A percentile compares a stretch with the other conserved stretches of the same genome.
Conservation (phyloP, 2,888 invertebrate species). For the Eristalinus sepulchralis region DNA sequence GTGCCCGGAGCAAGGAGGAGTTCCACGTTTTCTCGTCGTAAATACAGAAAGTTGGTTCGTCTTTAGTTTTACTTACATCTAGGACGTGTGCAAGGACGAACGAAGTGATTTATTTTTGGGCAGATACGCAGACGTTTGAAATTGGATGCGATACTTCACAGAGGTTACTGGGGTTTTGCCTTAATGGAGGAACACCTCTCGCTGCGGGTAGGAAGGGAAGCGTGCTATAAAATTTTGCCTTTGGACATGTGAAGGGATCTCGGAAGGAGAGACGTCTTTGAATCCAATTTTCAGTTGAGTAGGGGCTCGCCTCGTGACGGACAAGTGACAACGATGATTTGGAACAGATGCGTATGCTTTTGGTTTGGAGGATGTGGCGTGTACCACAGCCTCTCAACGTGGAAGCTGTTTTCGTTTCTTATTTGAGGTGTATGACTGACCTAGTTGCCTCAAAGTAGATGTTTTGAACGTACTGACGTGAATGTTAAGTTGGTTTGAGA, state of each 20-base stretch:
- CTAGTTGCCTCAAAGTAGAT: too few species aligned
- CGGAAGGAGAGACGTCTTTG: background rate
- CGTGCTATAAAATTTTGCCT: background rate
- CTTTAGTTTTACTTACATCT: slow-evolving; percentile 28
- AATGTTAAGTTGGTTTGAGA: too few species aligned
- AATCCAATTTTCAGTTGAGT: background rate
- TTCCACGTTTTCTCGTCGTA: background rate
- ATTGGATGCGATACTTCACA: background rate
- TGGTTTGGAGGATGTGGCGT: background rate
- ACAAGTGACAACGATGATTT: background rate
- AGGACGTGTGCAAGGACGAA: background rate
- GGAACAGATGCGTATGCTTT: background rate
- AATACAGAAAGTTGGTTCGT: slow-evolving; percentile 4
- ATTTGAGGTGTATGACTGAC: too few species aligned
- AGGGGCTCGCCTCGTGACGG: background rate
- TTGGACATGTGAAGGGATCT: background rate
- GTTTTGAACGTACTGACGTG: too few species aligned
- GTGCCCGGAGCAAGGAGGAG: background rate
- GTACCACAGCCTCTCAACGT: too few species aligned
- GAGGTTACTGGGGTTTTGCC: background rate
- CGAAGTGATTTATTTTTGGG: slow-evolving; percentile 26
- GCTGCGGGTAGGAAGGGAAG: background rate
- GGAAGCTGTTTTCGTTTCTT: too few species aligned
- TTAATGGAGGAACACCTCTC: background rate
- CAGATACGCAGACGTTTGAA: background rate